Evolutionary conservation across 2,888 invertebrate genomes (phyloP).

Genomic region (Apamea crenata): DNA sequence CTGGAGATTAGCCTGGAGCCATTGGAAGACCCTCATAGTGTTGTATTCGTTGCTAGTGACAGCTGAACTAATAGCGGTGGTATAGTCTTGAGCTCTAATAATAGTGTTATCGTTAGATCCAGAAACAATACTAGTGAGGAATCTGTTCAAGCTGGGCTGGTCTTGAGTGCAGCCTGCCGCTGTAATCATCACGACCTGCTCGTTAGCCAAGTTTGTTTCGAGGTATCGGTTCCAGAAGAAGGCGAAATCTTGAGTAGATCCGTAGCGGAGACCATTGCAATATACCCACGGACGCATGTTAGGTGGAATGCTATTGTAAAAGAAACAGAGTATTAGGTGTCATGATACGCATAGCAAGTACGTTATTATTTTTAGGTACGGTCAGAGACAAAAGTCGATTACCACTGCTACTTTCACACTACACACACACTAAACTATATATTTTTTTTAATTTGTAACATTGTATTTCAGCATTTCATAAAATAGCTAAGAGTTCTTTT

Average conservation of each 20-base stretch:
- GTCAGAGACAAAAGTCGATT: neutral
- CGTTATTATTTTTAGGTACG: neutral
- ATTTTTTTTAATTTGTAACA: neutral
- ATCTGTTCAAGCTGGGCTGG: slow-evolving; percentile 76
- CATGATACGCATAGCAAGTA: neutral
- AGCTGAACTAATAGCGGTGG: slow-evolving; percentile 85
- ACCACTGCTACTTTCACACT: neutral
- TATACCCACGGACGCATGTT: slow-evolving; percentile 93
- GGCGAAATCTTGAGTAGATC: slow-evolving; percentile 91
- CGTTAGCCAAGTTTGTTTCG: slow-evolving; percentile 91
- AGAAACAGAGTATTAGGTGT: neutral
- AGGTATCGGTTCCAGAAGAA: slow-evolving; percentile 92
- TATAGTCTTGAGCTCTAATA: slow-evolving; percentile 85
- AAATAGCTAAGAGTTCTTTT: neutral
- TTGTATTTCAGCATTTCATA: neutral
- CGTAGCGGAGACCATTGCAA: slow-evolving; percentile 93
- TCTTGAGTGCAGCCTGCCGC: slow-evolving; percentile 93
- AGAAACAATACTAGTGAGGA: slow-evolving; percentile 77
- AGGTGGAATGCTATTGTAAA: slow-evolving; percentile 76
- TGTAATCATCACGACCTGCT: slow-evolving; percentile 92
- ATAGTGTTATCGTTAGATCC: slow-evolving; percentile 64
- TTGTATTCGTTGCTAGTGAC: slow-evolving; percentile 90
- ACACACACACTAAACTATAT: too few species aligned
- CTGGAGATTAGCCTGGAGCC: slow-evolving; percentile 82
- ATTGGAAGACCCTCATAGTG: slow-evolving; percentile 88